phyloP scores from a whole-genome alignment of 2,797 vertebrate genomes.

The Sebastes kiyomatsui region DNA sequence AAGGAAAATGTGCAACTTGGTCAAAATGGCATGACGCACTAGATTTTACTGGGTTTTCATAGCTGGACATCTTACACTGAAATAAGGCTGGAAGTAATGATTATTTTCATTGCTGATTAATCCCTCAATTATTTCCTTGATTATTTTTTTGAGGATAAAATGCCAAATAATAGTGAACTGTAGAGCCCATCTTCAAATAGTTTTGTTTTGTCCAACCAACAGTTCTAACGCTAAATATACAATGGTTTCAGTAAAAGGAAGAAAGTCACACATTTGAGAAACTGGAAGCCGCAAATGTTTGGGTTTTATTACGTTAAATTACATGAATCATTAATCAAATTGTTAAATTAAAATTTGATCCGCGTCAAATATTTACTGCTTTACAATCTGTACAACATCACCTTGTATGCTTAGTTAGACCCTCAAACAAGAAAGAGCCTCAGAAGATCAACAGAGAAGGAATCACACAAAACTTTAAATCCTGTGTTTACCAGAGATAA shows the following conservation, averaged over 20 bases:
- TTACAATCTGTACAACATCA: not conserved
- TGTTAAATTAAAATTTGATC: not conserved
- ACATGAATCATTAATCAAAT: not conserved
- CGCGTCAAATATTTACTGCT: accelerated
- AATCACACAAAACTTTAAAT: too few relatives aligned
- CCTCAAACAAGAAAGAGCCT: too few relatives aligned
- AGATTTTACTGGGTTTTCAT: not conserved
- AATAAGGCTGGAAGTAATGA: not conserved
- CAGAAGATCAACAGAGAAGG: too few relatives aligned
- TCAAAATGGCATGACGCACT: too few relatives aligned
- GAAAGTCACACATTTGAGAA: not conserved
- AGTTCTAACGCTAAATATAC: not conserved
- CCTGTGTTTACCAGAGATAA: too few relatives aligned
- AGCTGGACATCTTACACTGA: not conserved
- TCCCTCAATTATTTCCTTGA: not conserved
- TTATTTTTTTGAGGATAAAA: too few relatives aligned
- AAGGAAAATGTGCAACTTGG: not conserved
- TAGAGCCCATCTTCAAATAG: not conserved
- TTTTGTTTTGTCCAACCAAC: not conserved
- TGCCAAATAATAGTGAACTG: too few relatives aligned
- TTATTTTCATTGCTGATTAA: not conserved
- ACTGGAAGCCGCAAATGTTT: not conserved
- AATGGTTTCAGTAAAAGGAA: not conserved
- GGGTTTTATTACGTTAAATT: not conserved
- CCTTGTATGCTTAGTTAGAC: not conserved